Base-by-base conservation (phyloP, 2,888 invertebrate species). In the Synergus japonicus region DNA sequence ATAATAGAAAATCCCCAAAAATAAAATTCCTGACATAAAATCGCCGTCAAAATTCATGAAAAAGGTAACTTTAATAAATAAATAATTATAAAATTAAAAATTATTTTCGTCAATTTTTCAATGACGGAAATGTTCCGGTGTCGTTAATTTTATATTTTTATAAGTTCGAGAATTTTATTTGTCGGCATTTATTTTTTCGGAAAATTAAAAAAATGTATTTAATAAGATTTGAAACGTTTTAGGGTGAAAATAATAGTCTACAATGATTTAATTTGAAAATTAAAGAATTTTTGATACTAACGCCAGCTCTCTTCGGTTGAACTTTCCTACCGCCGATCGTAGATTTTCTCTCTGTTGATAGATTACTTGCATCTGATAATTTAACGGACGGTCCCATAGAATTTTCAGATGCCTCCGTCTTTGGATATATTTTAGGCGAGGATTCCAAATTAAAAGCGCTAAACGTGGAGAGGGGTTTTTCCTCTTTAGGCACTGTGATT, bases 251-350 rank as follows among this genome's bases (percentile, higher is more conserved):
- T 29, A 29, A 4, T 37, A 37, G 0, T 29, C 18, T 43, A 18
- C 12, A 67, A 67, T 18, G 67, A 46, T 58, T 78, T 13, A 43
- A 64, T n/a, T 41, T 66, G 4, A 12, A 15, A 5, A 49, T 37
- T 37, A 37, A 37, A 37, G 37, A 12, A 76, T 63, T 18, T n/a
- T 10, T 49, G 7, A 65, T 80, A 93, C 93, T 92, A 93, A 96
- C 96, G 85, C 95, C 95, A 84, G 94, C 91, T 92, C 95, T 96
- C 90, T 95, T 96, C 12, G 94, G 93, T 85, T 94, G 94, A 69
- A 95, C 93, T 92, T 96, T 96, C 83, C 96, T 93, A 58, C 93
- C 93, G 3, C 96, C 96, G 86, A 97, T 96, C 1, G 95, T 95
- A 10, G 96, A 93, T 89, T 96, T 96, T 83, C 95, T 93, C 64